Percentiles rank a stretch among this genome's conserved stretches.
phyloP scores from a whole-genome alignment of 2,888 invertebrate genomes.

The Amblyjoppa fuscipennis region DNA sequence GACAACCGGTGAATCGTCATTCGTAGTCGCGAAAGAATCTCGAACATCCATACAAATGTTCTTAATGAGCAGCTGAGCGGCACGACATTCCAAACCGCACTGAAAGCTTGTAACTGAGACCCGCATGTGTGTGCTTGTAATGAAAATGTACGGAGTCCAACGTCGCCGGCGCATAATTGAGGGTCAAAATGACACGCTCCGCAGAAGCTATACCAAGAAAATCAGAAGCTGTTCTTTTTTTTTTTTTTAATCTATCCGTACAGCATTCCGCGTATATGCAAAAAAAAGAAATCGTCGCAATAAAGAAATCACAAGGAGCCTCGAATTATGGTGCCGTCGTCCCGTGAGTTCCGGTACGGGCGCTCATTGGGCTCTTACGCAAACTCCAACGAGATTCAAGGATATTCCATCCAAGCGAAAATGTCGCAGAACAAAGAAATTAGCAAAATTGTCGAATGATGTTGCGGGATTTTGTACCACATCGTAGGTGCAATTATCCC shows the following conservation, averaged over 20 bases:
- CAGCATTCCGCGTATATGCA: not conserved
- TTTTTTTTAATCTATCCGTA: not conserved
- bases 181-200: conserved; percentile 7
- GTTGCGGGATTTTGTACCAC: not conserved
- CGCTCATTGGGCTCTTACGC: conserved; percentile 21
- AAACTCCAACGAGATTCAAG: conserved; percentile 3
- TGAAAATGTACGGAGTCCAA: not conserved
- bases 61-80: not conserved
- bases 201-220: not conserved
- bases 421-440: conserved; percentile 50
- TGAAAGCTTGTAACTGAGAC: not conserved
- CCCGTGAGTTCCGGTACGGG: not conserved
- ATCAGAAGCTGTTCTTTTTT: not conserved
- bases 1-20: too few species aligned
- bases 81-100: not conserved
- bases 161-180: not conserved
- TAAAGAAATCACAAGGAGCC: conserved; percentile 7
- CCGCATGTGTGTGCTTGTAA: not conserved
- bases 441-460: conserved; percentile 43
- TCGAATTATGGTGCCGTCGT: conserved; percentile 9
- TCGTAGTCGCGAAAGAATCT: too few species aligned
- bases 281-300: conserved; percentile 1
- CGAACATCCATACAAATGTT: not conserved
- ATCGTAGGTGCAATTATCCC: conserved; percentile 6
- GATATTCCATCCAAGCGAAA: not conserved